Evolutionary conservation across 1,140 invertebrate species (phyloP).

Genomic region (Apis florea): DNA sequence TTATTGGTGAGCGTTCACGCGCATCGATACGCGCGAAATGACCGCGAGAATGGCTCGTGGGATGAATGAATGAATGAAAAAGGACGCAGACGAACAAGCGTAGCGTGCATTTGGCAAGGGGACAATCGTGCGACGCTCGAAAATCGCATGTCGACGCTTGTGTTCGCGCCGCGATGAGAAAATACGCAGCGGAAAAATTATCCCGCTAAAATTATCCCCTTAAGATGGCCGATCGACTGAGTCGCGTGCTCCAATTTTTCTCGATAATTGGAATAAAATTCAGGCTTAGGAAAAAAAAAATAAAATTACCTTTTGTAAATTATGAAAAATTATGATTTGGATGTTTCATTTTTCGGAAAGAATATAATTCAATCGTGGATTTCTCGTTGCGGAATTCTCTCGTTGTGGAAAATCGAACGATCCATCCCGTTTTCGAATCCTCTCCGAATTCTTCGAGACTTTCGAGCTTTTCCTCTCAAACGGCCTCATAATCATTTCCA

Average conservation of each 20-base stretch:
- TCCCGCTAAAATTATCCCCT: background rate
- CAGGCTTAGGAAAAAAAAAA: too few relatives aligned
- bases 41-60: background rate
- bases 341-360: too few relatives aligned
- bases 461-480: too few relatives aligned
- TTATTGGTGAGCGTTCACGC: background rate
- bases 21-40: background rate
- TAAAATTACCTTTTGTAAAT: too few relatives aligned
- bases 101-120: conserved; percentile 50
- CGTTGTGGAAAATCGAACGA: too few relatives aligned
- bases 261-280: background rate
- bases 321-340: too few relatives aligned
- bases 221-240: conserved; percentile 6
- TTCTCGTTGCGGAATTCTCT: background rate
- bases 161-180: background rate
- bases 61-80: conserved; percentile 45
- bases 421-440: background rate
- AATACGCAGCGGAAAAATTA: background rate
- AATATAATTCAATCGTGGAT: too few relatives aligned
- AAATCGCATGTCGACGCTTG: background rate
- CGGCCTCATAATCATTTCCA: too few relatives aligned
- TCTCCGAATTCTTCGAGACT: too few relatives aligned
- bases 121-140: conserved; percentile 34
- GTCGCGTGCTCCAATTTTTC: conserved; percentile 17
- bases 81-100: conserved; percentile 31